Evolutionary conservation across 1,140 invertebrate genomes (phyloP).

Genomic region (Drosophila bocki): DNA sequence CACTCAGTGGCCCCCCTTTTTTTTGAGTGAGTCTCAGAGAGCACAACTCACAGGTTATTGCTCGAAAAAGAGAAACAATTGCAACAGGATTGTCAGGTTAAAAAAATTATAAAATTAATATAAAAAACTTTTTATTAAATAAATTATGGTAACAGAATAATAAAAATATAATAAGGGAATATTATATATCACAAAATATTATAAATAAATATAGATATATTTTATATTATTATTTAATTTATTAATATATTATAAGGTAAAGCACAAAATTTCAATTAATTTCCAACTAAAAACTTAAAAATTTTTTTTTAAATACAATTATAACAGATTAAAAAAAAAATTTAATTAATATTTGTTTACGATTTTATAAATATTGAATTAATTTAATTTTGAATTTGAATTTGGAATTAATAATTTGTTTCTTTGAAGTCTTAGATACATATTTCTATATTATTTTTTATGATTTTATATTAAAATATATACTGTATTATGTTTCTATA

Average conservation of each 20-base stretch:
- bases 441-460: background rate
- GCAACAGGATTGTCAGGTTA: constrained; percentile 43
- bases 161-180: background rate
- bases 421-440: too few species aligned
- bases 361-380: too few species aligned
- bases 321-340: too few species aligned
- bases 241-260: background rate
- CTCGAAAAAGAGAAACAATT: constrained; percentile 13
- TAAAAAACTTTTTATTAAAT: background rate
- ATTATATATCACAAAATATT: background rate
- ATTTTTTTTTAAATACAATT: too few species aligned
- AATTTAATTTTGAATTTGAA: too few species aligned
- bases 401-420: too few species aligned
- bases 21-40: constrained; percentile 49
- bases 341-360: too few species aligned
- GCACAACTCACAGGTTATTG: constrained; percentile 1
- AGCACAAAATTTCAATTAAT: background rate
- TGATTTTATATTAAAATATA: background rate
- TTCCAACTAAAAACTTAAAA: too few species aligned
- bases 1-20: background rate
- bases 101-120: background rate
- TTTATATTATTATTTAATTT: too few species aligned
- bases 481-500: background rate
- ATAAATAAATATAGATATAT: too few species aligned
- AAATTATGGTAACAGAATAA: background rate